Percentiles rank a stretch among this genome's conserved stretches.
Conservation (phyloP, 2,113 vertebrate species). For the Ramphastos sulfuratus region DNA sequence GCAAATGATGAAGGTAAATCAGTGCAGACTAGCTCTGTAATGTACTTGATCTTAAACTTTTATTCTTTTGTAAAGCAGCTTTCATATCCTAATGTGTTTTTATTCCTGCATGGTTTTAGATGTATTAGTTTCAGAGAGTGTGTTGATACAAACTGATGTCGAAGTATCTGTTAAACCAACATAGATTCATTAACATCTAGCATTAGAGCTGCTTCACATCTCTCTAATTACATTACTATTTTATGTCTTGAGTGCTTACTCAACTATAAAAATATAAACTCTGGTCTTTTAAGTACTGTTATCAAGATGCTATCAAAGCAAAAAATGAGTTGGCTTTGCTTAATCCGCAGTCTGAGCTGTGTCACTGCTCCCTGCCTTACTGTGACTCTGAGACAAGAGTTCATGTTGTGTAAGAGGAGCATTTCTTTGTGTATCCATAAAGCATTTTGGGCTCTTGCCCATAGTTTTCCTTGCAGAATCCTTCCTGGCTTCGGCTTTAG, state of each 20-base stretch:
- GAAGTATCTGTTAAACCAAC: slow-evolving; percentile 36
- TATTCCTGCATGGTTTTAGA: neutral
- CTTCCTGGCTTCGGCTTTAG: neutral
- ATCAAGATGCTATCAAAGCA: neutral
- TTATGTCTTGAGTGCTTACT: slow-evolving; percentile 39
- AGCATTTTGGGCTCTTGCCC: neutral
- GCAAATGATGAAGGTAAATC: neutral
- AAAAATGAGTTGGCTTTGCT: neutral
- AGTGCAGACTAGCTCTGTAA: neutral
- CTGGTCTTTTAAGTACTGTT: neutral
- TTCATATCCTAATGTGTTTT: neutral
- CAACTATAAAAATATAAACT: neutral
- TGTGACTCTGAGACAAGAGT: neutral
- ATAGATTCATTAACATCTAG: neutral
- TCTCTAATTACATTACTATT: slow-evolving; percentile 27
- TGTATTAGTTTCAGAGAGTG: neutral
- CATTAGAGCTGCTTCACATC: neutral
- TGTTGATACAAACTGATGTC: neutral
- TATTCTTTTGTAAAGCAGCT: neutral
- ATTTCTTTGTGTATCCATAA: neutral
- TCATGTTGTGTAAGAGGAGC: neutral
- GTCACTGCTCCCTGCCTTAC: neutral
- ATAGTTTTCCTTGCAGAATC: neutral
- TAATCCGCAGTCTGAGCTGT: neutral
- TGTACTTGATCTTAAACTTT: neutral